Evolutionary conservation across 2,888 invertebrate species (phyloP), one percentile per base, ranked within the genome.

Genomic region (Scaptomyza tumidula): DNA sequence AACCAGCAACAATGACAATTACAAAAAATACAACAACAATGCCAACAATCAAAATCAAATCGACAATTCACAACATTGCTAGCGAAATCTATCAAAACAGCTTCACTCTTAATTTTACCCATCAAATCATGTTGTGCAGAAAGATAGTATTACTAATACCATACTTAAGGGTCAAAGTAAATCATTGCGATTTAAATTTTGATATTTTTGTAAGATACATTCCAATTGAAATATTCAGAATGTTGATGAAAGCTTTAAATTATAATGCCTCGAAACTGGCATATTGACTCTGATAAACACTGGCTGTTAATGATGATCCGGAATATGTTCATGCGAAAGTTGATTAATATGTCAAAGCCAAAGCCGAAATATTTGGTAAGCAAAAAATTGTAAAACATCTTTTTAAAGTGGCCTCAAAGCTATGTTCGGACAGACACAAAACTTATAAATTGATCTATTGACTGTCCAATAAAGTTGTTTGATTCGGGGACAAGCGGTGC

Each of bases 1-100:
- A 39, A 16, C 16, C n/a, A 16, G 39, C 35, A 39, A 39, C 37
- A 39, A 35, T 3, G 14, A 19, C 24, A 24, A 24, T 24, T 24
- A 24, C 24, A 24, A 24, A 24, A 24, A 3, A 1, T 19, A 19
- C 41, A 41, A 10, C 39, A 46, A 45, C 29, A 39, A 14, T n/a
- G 10, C 14, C 16, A 37, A 9, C n/a, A 27, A 48, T 35, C 16
- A 16, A 4, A 41, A 41, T 41, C 10, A 4, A 41, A 41, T 41
- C 10, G 52, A 11, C 27, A 52, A 52, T 39, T 52, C 39, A 14
- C 11, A 39, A 39, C 39, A 50, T 50, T 37, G 50, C 27, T 3
- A 50, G 11, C 24, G 24, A 50, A 19, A 27, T 44, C 44, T 19
- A 6, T 14, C 48, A 11, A 33, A 33, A 33, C 2, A 35, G n/a